Base-by-base conservation (phyloP, 2,888 invertebrate species). In the Drosophila phalerata region DNA sequence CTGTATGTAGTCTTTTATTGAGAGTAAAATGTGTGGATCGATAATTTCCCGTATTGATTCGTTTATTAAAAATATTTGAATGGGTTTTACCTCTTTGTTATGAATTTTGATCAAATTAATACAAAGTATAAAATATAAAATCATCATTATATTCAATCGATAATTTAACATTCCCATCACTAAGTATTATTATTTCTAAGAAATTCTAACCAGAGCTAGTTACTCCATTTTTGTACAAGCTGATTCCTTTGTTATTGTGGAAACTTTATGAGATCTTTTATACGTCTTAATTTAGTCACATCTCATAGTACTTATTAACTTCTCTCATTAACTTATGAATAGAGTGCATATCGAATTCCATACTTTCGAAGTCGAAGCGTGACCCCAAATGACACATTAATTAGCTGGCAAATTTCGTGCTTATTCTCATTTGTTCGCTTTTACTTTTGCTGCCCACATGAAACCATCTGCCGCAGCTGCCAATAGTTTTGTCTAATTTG, bases 401-500 rank as follows among this genome's bases (percentile, higher is more conserved):
- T 74, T 69, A 57, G 8, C 32, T 40, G 43, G 32, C 61, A 19
- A 55, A 65, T 3, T 53, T 49, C 40, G 38, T 43, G 25, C 38
- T 45, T 58, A 79, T 76, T 79, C 76, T 79, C 62, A 75, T 79
- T 65, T 56, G 1, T 58, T 25, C 47, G 76, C 77, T 77, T 76
- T 77, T 77, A 77, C 77, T 77, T 77, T 79, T 77, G 56, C 70
- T 75, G 61, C 79, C 69, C 75, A 74, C 64, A 9, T 60, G n/a
- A 11, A 30, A 32, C n/a, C 32, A 43, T 32, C 42, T 42, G 56
- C 13, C 17, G 13, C 15, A 28, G 4, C 15, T 38, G 25, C 5
- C 28, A 37, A 25, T 11, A 28, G 9, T 28, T 32, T 56, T 57
- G 28, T 60, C 42, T 73, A 45, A 67, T 45, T 43, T 49, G 9